Conservation (phyloP, 1,140 invertebrate genomes). For the Brachionus asplanchnoidis region DNA sequence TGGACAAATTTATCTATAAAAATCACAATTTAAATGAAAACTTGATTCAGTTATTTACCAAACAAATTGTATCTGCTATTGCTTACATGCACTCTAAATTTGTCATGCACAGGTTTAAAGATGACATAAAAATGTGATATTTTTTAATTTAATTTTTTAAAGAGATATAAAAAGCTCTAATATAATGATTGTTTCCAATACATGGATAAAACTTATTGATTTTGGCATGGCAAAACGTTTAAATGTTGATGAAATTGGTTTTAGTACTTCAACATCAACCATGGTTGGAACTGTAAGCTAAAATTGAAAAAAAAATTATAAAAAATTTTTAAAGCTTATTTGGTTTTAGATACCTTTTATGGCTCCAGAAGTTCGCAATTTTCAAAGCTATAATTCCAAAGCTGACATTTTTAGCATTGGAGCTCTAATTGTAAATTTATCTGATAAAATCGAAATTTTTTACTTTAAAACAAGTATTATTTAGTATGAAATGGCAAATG, state of each 20-base stretch:
- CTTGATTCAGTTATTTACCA: neutral
- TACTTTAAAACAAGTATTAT: neutral
- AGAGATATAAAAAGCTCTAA: constrained; percentile 41
- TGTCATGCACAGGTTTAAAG: constrained; percentile 17
- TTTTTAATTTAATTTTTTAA: neutral
- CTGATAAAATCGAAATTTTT: neutral
- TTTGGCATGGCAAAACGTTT: constrained; percentile 37
- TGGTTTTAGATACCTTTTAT: constrained; percentile 33
- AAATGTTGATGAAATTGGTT: constrained; percentile 26
- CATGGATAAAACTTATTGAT: constrained; percentile 39
- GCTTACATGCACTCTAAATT: constrained; percentile 40
- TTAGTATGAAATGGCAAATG: constrained; percentile 39
- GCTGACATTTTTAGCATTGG: constrained; percentile 40
- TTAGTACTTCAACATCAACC: constrained; percentile 32
- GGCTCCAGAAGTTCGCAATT: constrained; percentile 36
- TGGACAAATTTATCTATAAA: constrained; percentile 30
- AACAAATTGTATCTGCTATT: constrained; percentile 30
- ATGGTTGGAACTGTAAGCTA: constrained; percentile 39
- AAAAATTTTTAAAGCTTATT: neutral
- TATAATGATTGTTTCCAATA: constrained; percentile 35
- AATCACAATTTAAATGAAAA: neutral
- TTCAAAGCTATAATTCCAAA: constrained; percentile 39
- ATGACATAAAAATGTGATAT: neutral
- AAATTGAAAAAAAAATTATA: neutral
- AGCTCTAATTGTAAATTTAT: neutral